Conservation (phyloP, 2,888 invertebrate species). For the Archaeoteleia sp. region DNA sequence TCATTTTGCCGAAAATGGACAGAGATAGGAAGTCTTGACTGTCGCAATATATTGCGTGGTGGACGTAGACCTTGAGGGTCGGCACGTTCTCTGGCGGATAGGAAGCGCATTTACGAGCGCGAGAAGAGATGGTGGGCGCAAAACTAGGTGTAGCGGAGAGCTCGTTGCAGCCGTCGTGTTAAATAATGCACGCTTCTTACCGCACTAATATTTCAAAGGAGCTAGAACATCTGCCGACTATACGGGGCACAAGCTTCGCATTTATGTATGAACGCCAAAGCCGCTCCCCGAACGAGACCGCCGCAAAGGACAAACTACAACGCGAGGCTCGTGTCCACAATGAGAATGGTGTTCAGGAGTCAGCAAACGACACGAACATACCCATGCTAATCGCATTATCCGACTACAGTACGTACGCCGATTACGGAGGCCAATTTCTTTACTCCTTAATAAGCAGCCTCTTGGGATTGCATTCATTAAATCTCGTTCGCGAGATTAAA, state of each 20-base stretch:
- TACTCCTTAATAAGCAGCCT: slow-evolving; percentile 19
- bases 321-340: slow-evolving; percentile 36
- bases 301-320: slow-evolving; percentile 52
- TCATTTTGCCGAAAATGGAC: slow-evolving; percentile 7
- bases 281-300: slow-evolving; percentile 48
- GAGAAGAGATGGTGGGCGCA: slow-evolving; percentile 44
- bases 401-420: slow-evolving; percentile 17
- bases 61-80: slow-evolving; percentile 34
- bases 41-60: slow-evolving; percentile 47
- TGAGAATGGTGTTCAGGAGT: slow-evolving; percentile 36
- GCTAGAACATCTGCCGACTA: slow-evolving; percentile 56
- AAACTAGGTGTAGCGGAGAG: slow-evolving; percentile 49
- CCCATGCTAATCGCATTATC: slow-evolving; percentile 45
- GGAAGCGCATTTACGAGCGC: slow-evolving; percentile 44
- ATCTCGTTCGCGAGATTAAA: slow-evolving; percentile 29
- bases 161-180: slow-evolving; percentile 57
- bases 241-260: slow-evolving; percentile 59
- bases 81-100: slow-evolving; percentile 32
- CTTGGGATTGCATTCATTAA: slow-evolving; percentile 25
- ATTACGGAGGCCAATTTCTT: slow-evolving; percentile 31
- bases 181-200: slow-evolving; percentile 66
- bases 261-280: slow-evolving; percentile 63
- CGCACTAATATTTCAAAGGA: slow-evolving; percentile 64
- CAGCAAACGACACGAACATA: slow-evolving; percentile 41
- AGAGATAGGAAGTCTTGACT: slow-evolving; percentile 20